Conservation (phyloP, 2,888 invertebrate genomes). For the Calameuta pallipes region DNA sequence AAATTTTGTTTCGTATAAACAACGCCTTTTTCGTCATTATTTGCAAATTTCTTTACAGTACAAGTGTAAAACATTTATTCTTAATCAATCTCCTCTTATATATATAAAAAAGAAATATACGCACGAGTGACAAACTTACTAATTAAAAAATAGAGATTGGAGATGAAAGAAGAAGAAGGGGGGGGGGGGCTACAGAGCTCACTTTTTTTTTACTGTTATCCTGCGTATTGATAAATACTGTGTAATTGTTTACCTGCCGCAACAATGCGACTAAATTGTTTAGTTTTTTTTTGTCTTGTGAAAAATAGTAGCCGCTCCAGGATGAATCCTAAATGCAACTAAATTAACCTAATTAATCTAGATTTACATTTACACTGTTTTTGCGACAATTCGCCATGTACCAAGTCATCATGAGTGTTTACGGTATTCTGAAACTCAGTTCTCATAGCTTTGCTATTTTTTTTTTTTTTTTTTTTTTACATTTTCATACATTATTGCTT, state of each 20-base stretch:
- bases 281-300: slow-evolving; percentile 14
- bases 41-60: slow-evolving; percentile 48
- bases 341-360: slow-evolving; percentile 14
- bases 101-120: slow-evolving; percentile 37
- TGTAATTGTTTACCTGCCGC: slow-evolving; percentile 22
- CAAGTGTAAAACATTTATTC: slow-evolving; percentile 54
- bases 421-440: background rate
- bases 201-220: background rate
- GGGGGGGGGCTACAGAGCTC: background rate
- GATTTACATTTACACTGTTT: background rate
- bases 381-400: background rate
- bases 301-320: slow-evolving; percentile 18
- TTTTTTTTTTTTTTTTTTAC: background rate
- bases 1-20: slow-evolving; percentile 31
- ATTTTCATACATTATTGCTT: background rate
- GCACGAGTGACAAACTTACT: slow-evolving; percentile 20
- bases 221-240: slow-evolving; percentile 28
- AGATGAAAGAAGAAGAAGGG: background rate
- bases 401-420: background rate
- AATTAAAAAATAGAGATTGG: slow-evolving; percentile 14
- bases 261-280: slow-evolving; percentile 2
- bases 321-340: slow-evolving; percentile 25
- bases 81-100: slow-evolving; percentile 40
- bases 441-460: background rate
- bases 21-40: slow-evolving; percentile 45